Conservation (phyloP, 2,797 vertebrate genomes). For the Streptopelia turtur region DNA sequence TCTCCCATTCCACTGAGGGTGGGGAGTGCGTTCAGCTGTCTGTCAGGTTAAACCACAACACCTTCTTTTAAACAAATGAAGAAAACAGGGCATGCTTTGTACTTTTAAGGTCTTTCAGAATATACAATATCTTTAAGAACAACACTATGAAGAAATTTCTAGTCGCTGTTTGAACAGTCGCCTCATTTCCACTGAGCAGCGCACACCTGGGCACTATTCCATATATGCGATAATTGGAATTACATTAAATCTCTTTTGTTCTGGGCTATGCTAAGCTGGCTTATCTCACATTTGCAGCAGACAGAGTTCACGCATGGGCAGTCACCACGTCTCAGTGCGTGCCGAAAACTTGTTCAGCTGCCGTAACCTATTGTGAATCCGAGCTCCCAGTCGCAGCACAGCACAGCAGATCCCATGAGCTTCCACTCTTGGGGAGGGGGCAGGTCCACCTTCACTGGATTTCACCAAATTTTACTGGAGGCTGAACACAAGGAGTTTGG, state of each 20-base stretch:
- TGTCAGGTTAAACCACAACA: no score
- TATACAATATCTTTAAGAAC: not conserved
- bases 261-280: not conserved
- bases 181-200: not conserved
- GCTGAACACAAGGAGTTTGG: not conserved
- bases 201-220: not conserved
- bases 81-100: not conserved
- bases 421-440: not conserved
- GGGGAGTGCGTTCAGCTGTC: no score
- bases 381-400: not conserved
- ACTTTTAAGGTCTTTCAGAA: not conserved
- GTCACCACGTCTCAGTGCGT: not conserved
- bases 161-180: not conserved
- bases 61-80: not conserved
- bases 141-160: not conserved
- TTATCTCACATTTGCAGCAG: slow-evolving; percentile 54
- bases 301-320: not conserved
- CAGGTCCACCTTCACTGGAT: not conserved
- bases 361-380: fast-evolving
- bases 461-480: not conserved
- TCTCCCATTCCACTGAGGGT: no score
- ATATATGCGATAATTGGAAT: not conserved
- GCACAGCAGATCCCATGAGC: not conserved
- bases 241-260: slow-evolving; percentile 11
- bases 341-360: not conserved